Evolutionary conservation across 2,797 vertebrate genomes (phyloP).

Genomic region (Tadarida brasiliensis): DNA sequence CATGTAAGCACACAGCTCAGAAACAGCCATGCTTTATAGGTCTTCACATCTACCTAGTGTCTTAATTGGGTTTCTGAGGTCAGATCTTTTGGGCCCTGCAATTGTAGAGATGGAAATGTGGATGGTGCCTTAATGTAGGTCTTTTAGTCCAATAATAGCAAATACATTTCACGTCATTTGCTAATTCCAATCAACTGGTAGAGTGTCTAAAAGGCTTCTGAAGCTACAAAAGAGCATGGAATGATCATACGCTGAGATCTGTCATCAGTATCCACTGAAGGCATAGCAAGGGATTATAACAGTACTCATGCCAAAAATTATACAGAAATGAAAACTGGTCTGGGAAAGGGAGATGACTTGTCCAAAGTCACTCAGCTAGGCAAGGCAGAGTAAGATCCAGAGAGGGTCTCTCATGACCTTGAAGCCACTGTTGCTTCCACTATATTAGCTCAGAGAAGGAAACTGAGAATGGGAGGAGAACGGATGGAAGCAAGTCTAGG

Average conservation of each 20-base stretch:
- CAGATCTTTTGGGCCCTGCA: not conserved
- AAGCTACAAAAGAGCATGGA: not conserved
- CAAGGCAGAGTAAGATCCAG: not conserved
- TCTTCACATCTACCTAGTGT: not conserved
- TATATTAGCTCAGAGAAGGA: not conserved
- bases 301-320: not conserved
- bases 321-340: not conserved
- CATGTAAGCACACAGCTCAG: not conserved
- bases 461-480: not conserved
- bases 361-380: not conserved
- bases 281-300: not conserved
- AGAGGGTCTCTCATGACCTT: not conserved
- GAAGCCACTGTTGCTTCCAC: not conserved
- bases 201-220: not conserved
- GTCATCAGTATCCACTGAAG: not conserved
- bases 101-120: not conserved
- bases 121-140: not conserved
- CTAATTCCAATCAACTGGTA: not conserved
- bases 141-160: not conserved
- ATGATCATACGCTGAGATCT: not conserved
- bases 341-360: not conserved
- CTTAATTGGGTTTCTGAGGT: constrained; percentile 4
- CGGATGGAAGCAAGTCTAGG: not conserved
- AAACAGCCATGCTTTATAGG: not conserved
- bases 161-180: not conserved